Conservation (phyloP, 2,113 vertebrate genomes). For the Poeciliopsis turrubarensis region DNA sequence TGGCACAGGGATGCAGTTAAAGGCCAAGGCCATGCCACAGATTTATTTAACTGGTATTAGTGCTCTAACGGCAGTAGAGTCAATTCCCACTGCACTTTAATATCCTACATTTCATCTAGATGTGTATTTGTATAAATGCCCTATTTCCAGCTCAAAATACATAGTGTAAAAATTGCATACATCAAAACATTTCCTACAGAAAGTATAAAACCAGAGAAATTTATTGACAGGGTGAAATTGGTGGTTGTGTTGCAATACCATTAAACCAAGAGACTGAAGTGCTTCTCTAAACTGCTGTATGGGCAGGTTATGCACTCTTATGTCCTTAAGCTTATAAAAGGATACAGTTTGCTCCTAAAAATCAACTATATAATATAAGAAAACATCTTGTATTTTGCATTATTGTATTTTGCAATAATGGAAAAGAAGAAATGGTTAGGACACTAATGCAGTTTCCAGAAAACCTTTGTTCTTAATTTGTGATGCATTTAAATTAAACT, state of each 20-base stretch:
- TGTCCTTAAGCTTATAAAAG: background rate
- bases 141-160: background rate
- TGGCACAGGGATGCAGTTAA: constrained; percentile 9
- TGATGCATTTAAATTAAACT: background rate
- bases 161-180: constrained; percentile 4
- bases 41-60: constrained; percentile 12
- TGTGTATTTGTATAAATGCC: background rate
- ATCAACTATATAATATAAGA: background rate
- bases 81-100: background rate
- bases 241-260: background rate
- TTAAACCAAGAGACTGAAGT: background rate
- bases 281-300: background rate
- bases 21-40: constrained; percentile 6
- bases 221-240: background rate
- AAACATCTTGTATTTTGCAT: background rate
- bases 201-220: background rate
- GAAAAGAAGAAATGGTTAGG: background rate
- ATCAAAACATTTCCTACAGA: background rate
- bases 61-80: background rate
- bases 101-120: background rate
- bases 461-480: background rate
- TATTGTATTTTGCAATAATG: background rate
- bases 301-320: background rate
- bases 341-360: background rate
- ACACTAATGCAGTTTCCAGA: background rate